These are phyloP conservation scores for Actias luna DNA, from an alignment of 2,888 invertebrate species.

Conservation along the genomic window DNA sequence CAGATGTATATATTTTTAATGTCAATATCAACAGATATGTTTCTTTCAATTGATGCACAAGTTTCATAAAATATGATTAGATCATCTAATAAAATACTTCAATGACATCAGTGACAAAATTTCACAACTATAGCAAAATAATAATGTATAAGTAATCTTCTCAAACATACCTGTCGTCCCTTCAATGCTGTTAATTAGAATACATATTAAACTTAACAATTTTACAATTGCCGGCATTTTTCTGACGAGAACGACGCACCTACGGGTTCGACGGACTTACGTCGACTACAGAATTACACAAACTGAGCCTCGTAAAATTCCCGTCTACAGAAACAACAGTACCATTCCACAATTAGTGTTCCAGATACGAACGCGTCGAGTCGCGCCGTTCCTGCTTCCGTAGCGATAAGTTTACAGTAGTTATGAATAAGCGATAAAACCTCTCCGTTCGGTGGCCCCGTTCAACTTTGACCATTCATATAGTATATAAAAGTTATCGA, in stretches of 20 bases:
- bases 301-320: slow-evolving; percentile 49
- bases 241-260: slow-evolving; percentile 42
- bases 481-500: not conserved
- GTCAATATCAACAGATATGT: not conserved
- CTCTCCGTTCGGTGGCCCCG: not conserved
- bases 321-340: slow-evolving; percentile 47
- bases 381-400: slow-evolving; percentile 47
- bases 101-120: slow-evolving; percentile 7
- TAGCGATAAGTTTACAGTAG: slow-evolving; percentile 52
- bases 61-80: slow-evolving; percentile 12
- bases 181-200: slow-evolving; percentile 32
- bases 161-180: slow-evolving; percentile 39
- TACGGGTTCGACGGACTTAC: slow-evolving; percentile 50
- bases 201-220: slow-evolving; percentile 37
- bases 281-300: slow-evolving; percentile 33
- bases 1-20: not conserved
- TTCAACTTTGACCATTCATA: not conserved
- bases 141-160: not conserved
- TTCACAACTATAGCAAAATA: slow-evolving; percentile 1
- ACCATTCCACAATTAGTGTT: slow-evolving; percentile 45
- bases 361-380: slow-evolving; percentile 42
- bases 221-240: slow-evolving; percentile 36
- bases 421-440: slow-evolving; percentile 28
- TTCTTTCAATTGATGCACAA: not conserved
- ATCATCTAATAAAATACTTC: not conserved